phyloP scores from a whole-genome alignment of 2,797 vertebrate species.

The Babyrousa celebensis region DNA sequence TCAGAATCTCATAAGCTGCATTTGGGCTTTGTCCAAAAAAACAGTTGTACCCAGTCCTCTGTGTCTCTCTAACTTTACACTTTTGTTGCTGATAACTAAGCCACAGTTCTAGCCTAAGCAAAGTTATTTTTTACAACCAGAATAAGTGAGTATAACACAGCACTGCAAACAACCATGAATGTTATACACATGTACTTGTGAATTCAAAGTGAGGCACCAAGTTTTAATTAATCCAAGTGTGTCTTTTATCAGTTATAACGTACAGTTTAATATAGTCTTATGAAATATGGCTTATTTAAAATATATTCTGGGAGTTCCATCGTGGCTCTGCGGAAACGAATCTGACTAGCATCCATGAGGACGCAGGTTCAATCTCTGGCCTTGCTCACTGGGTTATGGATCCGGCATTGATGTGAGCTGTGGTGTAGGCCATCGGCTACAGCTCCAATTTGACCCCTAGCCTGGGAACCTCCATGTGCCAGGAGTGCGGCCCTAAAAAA shows the following conservation, averaged over 20 bases:
- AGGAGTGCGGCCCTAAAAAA: too few relatives aligned
- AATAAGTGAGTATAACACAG: background rate
- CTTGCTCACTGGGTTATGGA: too few relatives aligned
- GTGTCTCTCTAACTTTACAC: conserved; percentile 26
- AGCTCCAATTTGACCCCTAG: too few relatives aligned
- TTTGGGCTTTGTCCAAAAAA: conserved; percentile 61
- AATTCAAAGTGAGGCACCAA: conserved; percentile 49
- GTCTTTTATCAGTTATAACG: conserved; percentile 54
- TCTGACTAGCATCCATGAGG: too few relatives aligned
- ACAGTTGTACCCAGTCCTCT: conserved; percentile 33
- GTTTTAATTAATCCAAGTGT: conserved; percentile 63
- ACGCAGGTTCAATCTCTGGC: too few relatives aligned
- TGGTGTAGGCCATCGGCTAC: too few relatives aligned
- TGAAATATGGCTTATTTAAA: conserved; percentile 69
- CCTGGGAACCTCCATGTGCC: too few relatives aligned
- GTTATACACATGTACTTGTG: background rate
- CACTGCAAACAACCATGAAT: background rate
- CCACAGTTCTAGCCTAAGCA: conserved; percentile 51
- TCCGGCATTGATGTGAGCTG: too few relatives aligned
- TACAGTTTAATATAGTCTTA: conserved; percentile 53
- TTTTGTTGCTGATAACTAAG: conserved; percentile 46
- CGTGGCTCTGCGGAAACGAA: too few relatives aligned
- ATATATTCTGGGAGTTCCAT: background rate
- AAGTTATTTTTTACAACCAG: conserved; percentile 54
- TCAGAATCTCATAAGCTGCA: background rate